A percentile compares a stretch with the other conserved stretches of the same genome.
phyloP scores from a whole-genome alignment of 2,888 invertebrate genomes.

The Pachycephus smyrnensis region DNA sequence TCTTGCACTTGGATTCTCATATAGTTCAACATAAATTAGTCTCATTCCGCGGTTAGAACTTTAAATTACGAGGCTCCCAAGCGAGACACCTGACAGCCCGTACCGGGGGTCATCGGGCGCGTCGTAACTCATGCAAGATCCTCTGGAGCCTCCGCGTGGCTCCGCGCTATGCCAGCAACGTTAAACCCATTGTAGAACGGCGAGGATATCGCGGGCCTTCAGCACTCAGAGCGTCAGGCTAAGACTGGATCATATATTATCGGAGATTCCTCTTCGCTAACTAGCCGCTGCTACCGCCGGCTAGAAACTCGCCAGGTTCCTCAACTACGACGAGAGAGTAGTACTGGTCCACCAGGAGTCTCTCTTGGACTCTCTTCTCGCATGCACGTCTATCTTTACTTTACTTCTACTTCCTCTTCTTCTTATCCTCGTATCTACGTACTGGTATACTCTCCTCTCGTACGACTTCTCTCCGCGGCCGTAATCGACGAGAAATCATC shows the following conservation, averaged over 20 bases:
- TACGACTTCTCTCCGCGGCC: neutral
- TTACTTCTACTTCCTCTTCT: too few species aligned
- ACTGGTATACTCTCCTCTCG: too few species aligned
- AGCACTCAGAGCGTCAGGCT: neutral
- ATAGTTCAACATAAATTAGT: constrained; percentile 1
- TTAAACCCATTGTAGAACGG: constrained; percentile 2
- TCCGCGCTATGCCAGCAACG: neutral
- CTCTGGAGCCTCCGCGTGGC: neutral
- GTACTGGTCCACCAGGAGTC: too few species aligned
- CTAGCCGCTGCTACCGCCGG: constrained; percentile 9
- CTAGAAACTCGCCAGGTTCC: neutral
- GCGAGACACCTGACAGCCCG: constrained; percentile 12
- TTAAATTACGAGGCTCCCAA: constrained; percentile 3
- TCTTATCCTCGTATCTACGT: too few species aligned
- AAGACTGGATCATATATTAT: constrained; percentile 14
- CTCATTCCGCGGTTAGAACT: constrained; percentile 1
- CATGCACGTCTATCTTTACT: too few species aligned
- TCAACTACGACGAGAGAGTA: too few species aligned
- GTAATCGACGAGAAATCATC: constrained; percentile 35
- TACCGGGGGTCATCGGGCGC: constrained; percentile 11
- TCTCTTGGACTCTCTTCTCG: too few species aligned
- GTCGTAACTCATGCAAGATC: constrained; percentile 4
- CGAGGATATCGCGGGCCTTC: constrained; percentile 3
- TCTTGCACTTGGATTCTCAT: too few species aligned
- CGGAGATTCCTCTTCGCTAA: constrained; percentile 6